Evolutionary conservation across 1,140 invertebrate species (phyloP).

Genomic region (Tetragonula clypearis): DNA sequence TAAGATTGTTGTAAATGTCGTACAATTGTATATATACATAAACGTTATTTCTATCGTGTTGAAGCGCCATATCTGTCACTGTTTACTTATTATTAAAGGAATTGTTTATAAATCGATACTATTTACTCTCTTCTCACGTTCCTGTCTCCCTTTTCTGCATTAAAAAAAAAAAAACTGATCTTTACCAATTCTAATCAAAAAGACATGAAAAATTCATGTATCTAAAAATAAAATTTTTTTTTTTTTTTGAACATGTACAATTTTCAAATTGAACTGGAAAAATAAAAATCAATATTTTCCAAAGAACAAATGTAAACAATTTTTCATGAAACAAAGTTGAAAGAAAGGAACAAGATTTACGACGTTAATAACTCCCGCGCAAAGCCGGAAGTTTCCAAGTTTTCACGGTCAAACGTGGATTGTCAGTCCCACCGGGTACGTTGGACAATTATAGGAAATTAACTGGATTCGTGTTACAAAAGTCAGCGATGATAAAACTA

Average conservation of each 20-base stretch:
- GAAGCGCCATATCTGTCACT: constrained; percentile 61
- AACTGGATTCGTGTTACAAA: neutral
- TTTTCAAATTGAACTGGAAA: neutral
- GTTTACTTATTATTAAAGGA: constrained; percentile 69
- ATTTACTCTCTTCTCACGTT: neutral
- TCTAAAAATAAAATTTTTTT: neutral
- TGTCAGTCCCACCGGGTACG: neutral
- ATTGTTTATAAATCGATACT: constrained; percentile 58
- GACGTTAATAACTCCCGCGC: too few species aligned
- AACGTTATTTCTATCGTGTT: constrained; percentile 71
- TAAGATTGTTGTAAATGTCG: constrained; percentile 71
- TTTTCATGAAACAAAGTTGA: neutral
- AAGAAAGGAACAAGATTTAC: neutral
- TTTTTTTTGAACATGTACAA: neutral
- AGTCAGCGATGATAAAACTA: neutral
- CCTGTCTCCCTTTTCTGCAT: too few species aligned
- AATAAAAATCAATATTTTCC: neutral
- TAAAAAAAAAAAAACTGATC: neutral
- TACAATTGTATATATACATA: constrained; percentile 66
- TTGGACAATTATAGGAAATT: neutral
- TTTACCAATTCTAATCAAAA: neutral
- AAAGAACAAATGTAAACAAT: neutral
- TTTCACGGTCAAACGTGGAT: neutral
- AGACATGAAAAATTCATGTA: neutral
- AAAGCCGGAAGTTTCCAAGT: neutral